Evolutionary conservation across 2,113 vertebrate species (phyloP).

Genomic region (Amphilophus citrinellus): DNA sequence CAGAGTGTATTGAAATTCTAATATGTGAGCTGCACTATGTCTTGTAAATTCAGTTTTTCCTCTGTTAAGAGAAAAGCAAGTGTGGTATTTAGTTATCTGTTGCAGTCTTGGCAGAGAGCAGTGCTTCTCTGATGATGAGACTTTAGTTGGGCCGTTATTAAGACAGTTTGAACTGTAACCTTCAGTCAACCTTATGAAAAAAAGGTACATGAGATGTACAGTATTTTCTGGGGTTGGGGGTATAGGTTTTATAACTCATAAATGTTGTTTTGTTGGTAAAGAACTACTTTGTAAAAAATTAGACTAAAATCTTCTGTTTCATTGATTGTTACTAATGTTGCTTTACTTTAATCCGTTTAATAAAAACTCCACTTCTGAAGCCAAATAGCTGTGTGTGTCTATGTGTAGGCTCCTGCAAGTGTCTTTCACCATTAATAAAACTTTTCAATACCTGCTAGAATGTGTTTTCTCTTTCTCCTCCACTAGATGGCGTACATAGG

Average conservation of each 20-base stretch:
- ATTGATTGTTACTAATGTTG: not conserved
- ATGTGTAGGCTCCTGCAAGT: not conserved
- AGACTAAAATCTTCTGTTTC: not conserved
- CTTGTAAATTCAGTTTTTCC: too few relatives aligned
- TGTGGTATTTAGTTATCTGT: not conserved
- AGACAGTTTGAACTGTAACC: too few relatives aligned
- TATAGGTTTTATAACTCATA: not conserved
- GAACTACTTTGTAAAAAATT: not conserved
- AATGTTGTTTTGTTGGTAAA: not conserved
- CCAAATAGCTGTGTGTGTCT: not conserved
- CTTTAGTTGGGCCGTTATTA: not conserved
- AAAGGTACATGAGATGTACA: not conserved
- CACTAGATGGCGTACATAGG: constrained; percentile 59
- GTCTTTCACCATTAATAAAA: not conserved
- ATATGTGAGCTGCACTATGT: not conserved
- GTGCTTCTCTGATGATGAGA: constrained; percentile 40
- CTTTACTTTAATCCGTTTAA: not conserved
- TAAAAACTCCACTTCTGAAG: constrained; percentile 26
- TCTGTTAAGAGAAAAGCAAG: not conserved
- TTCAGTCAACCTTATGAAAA: too few relatives aligned
- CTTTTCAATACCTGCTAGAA: not conserved
- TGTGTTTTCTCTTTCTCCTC: not conserved
- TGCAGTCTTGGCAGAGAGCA: not conserved
- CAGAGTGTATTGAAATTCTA: not conserved
- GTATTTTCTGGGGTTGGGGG: not conserved